Evolutionary conservation across 2,888 invertebrate genomes (phyloP).

Genomic region (Latrodectus elegans): DNA sequence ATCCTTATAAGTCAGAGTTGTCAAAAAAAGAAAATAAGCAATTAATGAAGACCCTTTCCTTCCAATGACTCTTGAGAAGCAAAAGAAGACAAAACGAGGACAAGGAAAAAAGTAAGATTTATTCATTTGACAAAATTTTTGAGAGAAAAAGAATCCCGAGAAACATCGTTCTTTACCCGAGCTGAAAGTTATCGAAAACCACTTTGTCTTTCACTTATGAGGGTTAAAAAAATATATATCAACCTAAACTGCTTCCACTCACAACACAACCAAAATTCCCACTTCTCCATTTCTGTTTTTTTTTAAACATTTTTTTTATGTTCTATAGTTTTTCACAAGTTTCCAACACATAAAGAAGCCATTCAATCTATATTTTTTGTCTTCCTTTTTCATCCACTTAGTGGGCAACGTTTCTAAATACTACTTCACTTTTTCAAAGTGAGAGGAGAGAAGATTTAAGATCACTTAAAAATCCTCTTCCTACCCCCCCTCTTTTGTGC

Average conservation of each 20-base stretch:
- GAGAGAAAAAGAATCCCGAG: no score
- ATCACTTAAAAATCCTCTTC: constrained; percentile 63
- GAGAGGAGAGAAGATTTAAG: constrained; percentile 64
- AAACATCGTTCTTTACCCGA: neutral
- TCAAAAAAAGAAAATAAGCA: no score
- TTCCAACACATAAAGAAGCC: neutral
- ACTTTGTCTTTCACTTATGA: constrained; percentile 67
- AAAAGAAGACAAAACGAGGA: no score
- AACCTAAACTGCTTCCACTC: neutral
- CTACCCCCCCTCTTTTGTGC: neutral
- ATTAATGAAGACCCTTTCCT: no score
- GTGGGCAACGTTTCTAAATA: constrained; percentile 52
- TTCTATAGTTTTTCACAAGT: neutral
- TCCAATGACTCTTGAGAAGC: no score
- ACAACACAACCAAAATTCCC: neutral
- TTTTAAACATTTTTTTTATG: neutral
- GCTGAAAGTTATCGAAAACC: constrained; percentile 69
- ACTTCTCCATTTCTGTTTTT: constrained; percentile 10
- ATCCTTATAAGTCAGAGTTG: no score
- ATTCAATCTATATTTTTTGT: neutral
- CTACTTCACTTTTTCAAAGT: constrained; percentile 65
- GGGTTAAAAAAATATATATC: constrained; percentile 7
- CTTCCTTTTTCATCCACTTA: constrained; percentile 39
- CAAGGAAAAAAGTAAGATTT: no score
- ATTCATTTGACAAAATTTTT: no score